phyloP scores from a whole-genome alignment of 2,888 invertebrate species.

The Nineta flava region DNA sequence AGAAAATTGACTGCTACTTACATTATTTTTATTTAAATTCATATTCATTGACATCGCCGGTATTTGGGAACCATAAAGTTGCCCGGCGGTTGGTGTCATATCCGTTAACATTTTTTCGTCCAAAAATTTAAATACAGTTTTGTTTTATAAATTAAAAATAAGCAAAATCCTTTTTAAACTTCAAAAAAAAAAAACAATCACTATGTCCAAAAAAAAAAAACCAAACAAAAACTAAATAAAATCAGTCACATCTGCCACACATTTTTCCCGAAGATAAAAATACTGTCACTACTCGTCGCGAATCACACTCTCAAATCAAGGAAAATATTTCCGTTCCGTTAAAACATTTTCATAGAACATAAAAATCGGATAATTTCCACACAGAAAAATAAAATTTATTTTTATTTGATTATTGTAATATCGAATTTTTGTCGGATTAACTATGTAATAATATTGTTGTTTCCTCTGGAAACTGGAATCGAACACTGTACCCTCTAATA shows the following conservation, averaged over 20 bases:
- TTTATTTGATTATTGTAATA: no score
- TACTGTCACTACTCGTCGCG: no score
- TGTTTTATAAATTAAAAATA: slow-evolving; percentile 2
- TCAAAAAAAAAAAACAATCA: not conserved
- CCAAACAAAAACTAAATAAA: no score
- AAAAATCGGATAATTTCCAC: no score
- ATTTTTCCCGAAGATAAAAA: no score
- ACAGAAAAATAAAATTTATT: no score
- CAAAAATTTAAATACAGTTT: not conserved
- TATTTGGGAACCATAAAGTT: slow-evolving; percentile 41
- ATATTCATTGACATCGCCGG: slow-evolving; percentile 44
- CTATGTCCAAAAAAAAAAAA: no score
- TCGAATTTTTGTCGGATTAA: no score
- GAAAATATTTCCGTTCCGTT: no score
- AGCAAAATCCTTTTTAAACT: not conserved
- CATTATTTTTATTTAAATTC: slow-evolving; percentile 21
- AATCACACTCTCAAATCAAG: no score
- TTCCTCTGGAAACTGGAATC: slow-evolving; percentile 21
- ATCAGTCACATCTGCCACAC: no score
- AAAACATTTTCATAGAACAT: no score
- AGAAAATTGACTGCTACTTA: slow-evolving; percentile 16
- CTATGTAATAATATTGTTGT: not conserved
- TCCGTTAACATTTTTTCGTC: slow-evolving; percentile 34
- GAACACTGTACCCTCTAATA: slow-evolving; percentile 7
- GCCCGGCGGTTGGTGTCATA: slow-evolving; percentile 42